Evolutionary conservation across 2,113 vertebrate species (phyloP), one percentile per base, ranked within the genome.

Genomic region (Vidua macroura): DNA sequence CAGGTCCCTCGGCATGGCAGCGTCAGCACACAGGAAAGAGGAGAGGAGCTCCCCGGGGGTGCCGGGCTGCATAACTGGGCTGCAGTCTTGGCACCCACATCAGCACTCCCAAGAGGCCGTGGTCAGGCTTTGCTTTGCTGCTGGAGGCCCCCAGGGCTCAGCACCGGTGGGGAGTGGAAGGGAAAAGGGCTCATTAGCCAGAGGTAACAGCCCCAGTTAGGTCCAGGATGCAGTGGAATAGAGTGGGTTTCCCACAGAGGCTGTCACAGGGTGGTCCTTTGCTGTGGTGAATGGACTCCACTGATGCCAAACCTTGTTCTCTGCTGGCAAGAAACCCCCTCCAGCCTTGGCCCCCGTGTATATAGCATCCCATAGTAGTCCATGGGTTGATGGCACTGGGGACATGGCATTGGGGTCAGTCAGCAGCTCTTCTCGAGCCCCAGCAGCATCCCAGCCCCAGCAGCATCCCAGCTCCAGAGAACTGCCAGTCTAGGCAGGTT

Each of bases 31-130:
- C 15, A 68, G 70, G 64, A n/a, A 59, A 23, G 83, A 66, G n/a
- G 23, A 93, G 85, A 90, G 43, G 68, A 85, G 84, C 62, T 95
- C 92, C 78, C 90, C 84, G 68, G 51, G 80, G 94, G n/a, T 55
- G 33, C 74, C 0, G 2, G 75, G 62, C 58, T 82, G 89, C 73
- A 13, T 90, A 81, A 94, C 35, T 72, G 96, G 83, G 49, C 66
- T 44, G 35, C 66, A 25, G 12, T 52, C 49, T 55, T 7, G 0
- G 62, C 37, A 8, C 56, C 46, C 52, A 66, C 37, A 3, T 78
- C 68, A 70, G 68, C 17, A 28, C 37, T 55, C 64, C 84, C 9
- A 2, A 35, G 72, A 60, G 60, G 31, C 39, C 27, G 11, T 2
- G 2, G 41, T 28, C 8, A 2, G 67, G 76, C 41, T 93, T 76